Percentiles rank a stretch among this genome's conserved stretches.
Evolutionary conservation across 2,113 vertebrate genomes (phyloP).

Genomic region (Zootoca vivipara): DNA sequence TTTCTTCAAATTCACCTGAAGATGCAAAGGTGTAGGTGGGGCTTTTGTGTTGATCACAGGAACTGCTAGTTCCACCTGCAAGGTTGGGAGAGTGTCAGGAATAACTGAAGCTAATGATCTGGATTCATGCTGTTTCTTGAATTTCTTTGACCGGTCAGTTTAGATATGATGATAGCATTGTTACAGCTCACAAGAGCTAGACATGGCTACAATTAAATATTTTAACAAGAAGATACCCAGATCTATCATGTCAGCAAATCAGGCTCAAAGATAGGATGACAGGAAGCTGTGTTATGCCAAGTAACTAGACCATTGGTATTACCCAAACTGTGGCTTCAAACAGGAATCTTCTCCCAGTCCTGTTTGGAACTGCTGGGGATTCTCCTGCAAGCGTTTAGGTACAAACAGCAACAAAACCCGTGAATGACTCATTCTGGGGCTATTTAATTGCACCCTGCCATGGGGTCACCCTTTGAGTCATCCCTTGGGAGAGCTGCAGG

Average conservation of each 20-base stretch:
- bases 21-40: slow-evolving; percentile 64
- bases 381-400: too few species aligned
- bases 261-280: neutral
- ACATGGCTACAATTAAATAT: neutral
- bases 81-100: neutral
- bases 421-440: too few species aligned
- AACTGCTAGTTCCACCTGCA: slow-evolving; percentile 12
- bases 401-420: too few species aligned
- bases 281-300: neutral
- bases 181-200: neutral
- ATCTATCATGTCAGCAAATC: neutral
- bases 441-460: too few species aligned
- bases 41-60: slow-evolving; percentile 72
- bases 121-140: neutral
- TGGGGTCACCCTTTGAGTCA: too few species aligned
- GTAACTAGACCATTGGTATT: too few species aligned
- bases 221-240: neutral
- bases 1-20: slow-evolving; percentile 79
- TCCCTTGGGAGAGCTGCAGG: too few species aligned
- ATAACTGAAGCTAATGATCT: neutral
- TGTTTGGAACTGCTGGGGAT: too few species aligned
- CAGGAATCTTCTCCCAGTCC: too few species aligned
- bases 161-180: neutral
- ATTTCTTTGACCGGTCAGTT: neutral
- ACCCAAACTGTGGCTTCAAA: too few species aligned